A percentile compares a stretch with the other conserved stretches of the same genome.
Conservation (phyloP, 2,113 vertebrate species). For the Piliocolobus tephrosceles region DNA sequence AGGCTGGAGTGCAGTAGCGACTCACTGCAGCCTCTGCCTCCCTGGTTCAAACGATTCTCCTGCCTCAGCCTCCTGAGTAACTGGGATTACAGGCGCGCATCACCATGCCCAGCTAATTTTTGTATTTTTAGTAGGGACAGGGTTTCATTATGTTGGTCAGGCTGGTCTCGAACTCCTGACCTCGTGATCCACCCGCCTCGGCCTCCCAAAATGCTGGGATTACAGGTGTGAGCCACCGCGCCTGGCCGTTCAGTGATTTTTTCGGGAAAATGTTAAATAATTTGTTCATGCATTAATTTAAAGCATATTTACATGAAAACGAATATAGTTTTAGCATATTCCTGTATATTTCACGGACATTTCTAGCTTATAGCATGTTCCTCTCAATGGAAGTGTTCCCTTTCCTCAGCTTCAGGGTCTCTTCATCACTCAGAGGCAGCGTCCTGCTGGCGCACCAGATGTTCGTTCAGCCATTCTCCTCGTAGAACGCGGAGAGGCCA, state of each 20-base stretch:
- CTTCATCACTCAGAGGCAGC: background rate
- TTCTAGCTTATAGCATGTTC: background rate
- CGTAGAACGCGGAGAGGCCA: background rate
- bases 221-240: too few relatives aligned
- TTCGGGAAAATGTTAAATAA: background rate
- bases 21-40: too few relatives aligned
- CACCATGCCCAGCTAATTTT: too few relatives aligned
- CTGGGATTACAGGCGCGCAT: too few relatives aligned
- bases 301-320: constrained; percentile 12
- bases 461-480: background rate
- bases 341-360: background rate
- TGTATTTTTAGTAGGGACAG: too few relatives aligned
- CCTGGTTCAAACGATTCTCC: too few relatives aligned
- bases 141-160: too few relatives aligned
- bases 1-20: too few relatives aligned
- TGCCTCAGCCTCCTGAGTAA: too few relatives aligned
- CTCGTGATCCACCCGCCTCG: too few relatives aligned
- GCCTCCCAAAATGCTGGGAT: too few relatives aligned
- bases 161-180: too few relatives aligned
- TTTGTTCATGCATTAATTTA: background rate
- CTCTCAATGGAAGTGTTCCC: background rate
- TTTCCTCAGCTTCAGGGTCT: background rate
- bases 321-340: background rate
- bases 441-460: background rate
- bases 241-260: background rate